Conservation (phyloP, 2,113 vertebrate genomes). For the Pavo muticus region DNA sequence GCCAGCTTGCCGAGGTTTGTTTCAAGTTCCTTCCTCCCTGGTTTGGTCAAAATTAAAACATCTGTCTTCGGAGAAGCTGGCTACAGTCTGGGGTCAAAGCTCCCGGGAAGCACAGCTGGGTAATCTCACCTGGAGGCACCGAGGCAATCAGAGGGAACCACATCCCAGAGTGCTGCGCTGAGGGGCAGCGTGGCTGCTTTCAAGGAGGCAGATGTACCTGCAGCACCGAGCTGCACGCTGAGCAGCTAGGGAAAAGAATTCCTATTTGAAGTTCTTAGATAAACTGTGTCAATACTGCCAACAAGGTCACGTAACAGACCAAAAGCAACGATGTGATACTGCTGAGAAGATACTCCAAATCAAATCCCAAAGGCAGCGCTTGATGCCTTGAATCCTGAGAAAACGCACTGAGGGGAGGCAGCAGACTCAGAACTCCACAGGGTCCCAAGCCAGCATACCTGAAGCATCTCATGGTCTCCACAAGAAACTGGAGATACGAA, state of each 20-base stretch:
- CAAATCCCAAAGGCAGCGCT: not conserved
- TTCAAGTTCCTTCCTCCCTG: not conserved
- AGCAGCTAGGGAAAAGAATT: not conserved
- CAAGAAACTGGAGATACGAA: not conserved
- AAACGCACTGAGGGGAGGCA: not conserved
- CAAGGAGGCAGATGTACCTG: not conserved
- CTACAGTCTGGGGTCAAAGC: not conserved
- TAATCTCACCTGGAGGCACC: not conserved
- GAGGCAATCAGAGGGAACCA: not conserved
- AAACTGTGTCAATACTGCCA: not conserved
- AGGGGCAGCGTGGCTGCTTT: not conserved
- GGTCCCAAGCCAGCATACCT: not conserved
- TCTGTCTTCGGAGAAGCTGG: not conserved
- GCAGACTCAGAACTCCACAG: not conserved
- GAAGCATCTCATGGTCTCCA: not conserved
- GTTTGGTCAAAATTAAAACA: slow-evolving; percentile 6
- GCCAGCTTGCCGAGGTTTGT: not conserved
- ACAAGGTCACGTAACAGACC: not conserved
- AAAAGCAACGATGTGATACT: fast-evolving
- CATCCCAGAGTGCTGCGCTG: not conserved
- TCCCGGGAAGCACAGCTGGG: not conserved
- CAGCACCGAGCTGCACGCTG: not conserved
- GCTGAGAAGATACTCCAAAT: not conserved
- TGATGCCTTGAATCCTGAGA: not conserved
- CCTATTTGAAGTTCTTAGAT: not conserved